Evolutionary conservation across 2,888 invertebrate species (phyloP).

Genomic region (Amphipoea oculea): DNA sequence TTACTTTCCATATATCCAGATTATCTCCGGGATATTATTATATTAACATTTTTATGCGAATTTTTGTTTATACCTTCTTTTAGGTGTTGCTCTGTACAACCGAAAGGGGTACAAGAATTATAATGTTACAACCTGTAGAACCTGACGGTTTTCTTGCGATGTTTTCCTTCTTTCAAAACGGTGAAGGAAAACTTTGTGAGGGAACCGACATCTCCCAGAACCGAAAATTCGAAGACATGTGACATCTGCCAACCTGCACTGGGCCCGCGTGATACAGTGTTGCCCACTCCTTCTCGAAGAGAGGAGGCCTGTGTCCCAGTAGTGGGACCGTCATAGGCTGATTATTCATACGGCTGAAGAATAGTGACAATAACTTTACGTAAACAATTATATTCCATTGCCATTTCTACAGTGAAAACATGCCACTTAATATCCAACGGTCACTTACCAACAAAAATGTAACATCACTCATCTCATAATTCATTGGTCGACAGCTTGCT

Average conservation of each 20-base stretch:
- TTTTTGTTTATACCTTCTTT: constrained; percentile 5
- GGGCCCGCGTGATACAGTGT: not conserved
- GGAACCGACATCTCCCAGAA: no score
- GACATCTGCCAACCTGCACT: not conserved
- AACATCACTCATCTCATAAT: constrained; percentile 19
- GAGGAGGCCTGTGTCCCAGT: not conserved
- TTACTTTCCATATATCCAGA: constrained; percentile 63
- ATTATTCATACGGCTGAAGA: no score
- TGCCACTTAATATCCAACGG: not conserved
- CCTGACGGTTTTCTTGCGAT: no score
- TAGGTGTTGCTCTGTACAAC: not conserved
- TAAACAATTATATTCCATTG: not conserved
- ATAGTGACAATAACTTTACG: not conserved
- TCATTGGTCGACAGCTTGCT: constrained; percentile 41
- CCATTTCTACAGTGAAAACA: not conserved
- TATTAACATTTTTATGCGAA: constrained; percentile 54
- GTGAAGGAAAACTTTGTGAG: no score
- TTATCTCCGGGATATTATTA: constrained; percentile 53
- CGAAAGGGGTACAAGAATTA: not conserved
- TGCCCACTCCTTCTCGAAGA: not conserved
- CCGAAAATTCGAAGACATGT: not conserved
- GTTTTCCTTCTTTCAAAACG: not conserved
- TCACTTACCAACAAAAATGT: constrained; percentile 27
- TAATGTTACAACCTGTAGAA: not conserved
- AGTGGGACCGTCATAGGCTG: no score